These are phyloP conservation scores for Pseudolycoriella hygida DNA, from an alignment of 2,888 invertebrate genomes.

Conservation along the genomic window DNA sequence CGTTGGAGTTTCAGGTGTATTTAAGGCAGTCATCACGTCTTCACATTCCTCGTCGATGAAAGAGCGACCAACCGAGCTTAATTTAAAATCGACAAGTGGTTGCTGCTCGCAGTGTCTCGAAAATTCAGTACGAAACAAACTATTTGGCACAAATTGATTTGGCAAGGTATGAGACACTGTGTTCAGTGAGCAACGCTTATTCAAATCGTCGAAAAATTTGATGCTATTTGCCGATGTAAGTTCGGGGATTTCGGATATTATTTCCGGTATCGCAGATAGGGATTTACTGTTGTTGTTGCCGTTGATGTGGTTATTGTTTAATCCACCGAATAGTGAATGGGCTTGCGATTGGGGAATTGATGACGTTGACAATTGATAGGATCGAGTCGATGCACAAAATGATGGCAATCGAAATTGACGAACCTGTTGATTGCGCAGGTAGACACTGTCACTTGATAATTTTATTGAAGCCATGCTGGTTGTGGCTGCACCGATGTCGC, in stretches of 20 bases:
- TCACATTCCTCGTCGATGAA: constrained; percentile 15
- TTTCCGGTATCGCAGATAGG: constrained; percentile 26
- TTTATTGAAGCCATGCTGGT: constrained; percentile 28
- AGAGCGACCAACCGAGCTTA: constrained; percentile 28
- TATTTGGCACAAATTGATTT: neutral
- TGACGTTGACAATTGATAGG: constrained; percentile 3
- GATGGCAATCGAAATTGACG: constrained; percentile 40
- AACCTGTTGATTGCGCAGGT: constrained; percentile 21
- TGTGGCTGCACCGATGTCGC: constrained; percentile 27
- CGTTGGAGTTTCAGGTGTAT: constrained; percentile 50
- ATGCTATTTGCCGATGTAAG: neutral
- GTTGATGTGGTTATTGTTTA: neutral
- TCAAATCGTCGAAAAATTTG: neutral
- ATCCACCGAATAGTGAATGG: neutral
- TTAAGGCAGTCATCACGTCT: constrained; percentile 17
- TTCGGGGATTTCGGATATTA: constrained; percentile 14
- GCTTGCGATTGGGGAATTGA: constrained; percentile 1
- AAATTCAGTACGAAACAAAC: neutral
- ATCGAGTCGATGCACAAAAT: constrained; percentile 4
- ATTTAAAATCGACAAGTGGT: constrained; percentile 24
- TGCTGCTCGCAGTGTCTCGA: constrained; percentile 8
- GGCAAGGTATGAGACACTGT: neutral
- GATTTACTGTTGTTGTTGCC: constrained; percentile 17
- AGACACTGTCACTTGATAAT: constrained; percentile 28
- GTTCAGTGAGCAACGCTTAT: neutral